A percentile compares a stretch with the other conserved stretches of the same genome.
Conservation (phyloP, 2,113 vertebrate species). For the Apteryx owenii region DNA sequence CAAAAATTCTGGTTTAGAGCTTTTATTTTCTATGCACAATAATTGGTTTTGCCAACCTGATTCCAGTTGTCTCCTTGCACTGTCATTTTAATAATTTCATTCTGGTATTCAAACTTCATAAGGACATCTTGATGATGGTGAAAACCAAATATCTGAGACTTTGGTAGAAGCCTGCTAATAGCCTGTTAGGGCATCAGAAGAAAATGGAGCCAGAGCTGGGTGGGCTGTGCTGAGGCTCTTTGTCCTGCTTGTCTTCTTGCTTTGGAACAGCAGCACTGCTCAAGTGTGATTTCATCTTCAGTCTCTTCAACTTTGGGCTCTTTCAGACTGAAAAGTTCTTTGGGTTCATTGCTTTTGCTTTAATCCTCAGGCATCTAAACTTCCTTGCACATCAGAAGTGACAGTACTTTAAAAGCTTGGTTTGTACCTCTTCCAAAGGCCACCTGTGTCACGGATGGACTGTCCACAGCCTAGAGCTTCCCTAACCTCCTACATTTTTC, state of each 20-base stretch:
- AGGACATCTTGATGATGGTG: neutral
- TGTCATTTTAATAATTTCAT: neutral
- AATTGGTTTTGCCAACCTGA: neutral
- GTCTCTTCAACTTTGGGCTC: neutral
- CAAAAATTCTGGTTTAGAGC: neutral
- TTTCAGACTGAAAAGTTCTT: neutral
- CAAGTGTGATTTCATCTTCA: neutral
- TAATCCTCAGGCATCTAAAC: neutral
- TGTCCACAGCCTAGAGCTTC: neutral
- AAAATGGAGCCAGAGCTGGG: neutral
- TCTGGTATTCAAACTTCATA: neutral
- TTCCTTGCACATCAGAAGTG: neutral
- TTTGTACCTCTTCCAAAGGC: neutral
- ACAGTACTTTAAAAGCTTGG: neutral
- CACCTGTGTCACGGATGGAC: neutral
- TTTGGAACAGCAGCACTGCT: neutral
- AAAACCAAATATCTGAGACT: neutral
- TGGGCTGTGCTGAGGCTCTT: neutral
- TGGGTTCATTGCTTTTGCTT: neutral
- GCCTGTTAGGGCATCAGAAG: neutral
- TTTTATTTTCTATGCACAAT: neutral
- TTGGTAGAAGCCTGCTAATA: neutral
- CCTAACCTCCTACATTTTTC: neutral
- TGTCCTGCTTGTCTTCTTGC: neutral
- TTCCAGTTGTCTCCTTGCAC: neutral